phyloP scores from a whole-genome alignment of 2,888 invertebrate genomes.

The Peribatodes rhomboidaria region DNA sequence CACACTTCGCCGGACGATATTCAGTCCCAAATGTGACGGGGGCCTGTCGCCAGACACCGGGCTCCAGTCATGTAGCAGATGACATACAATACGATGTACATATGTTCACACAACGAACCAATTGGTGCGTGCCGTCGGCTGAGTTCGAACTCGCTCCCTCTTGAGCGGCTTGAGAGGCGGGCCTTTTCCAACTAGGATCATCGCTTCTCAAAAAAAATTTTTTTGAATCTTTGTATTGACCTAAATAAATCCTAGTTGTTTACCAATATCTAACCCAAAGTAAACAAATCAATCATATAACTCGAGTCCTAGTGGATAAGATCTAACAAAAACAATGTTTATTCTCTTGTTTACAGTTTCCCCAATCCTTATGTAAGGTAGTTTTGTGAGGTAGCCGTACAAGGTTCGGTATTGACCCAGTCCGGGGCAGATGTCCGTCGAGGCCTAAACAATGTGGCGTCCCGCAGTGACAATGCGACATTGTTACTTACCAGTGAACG shows the following conservation, averaged over 20 bases:
- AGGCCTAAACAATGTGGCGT: conserved; percentile 36
- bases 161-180: too few species aligned
- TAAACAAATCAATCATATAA: conserved; percentile 18
- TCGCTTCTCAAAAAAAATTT: too few species aligned
- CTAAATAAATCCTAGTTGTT: conserved; percentile 11
- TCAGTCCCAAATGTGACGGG: too few species aligned
- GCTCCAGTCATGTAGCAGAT: too few species aligned
- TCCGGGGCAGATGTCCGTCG: conserved; percentile 37
- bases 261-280: conserved; percentile 17
- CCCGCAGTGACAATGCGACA: conserved; percentile 33
- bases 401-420: conserved; percentile 41
- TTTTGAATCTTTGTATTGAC: not conserved
- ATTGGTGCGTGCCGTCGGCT: too few species aligned
- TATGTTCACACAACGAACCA: too few species aligned
- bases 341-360: conserved; percentile 28
- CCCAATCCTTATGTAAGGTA: conserved; percentile 35
- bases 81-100: too few species aligned
- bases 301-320: conserved; percentile 16
- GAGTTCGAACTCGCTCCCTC: too few species aligned
- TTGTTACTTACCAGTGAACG: conserved; percentile 11
- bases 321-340: conserved; percentile 37
- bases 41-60: too few species aligned
- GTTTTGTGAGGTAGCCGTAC: not conserved
- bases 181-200: too few species aligned
- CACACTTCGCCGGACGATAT: too few species aligned